Evolutionary conservation across 2,113 vertebrate genomes (phyloP).

Genomic region (Dryoscopus gambensis): DNA sequence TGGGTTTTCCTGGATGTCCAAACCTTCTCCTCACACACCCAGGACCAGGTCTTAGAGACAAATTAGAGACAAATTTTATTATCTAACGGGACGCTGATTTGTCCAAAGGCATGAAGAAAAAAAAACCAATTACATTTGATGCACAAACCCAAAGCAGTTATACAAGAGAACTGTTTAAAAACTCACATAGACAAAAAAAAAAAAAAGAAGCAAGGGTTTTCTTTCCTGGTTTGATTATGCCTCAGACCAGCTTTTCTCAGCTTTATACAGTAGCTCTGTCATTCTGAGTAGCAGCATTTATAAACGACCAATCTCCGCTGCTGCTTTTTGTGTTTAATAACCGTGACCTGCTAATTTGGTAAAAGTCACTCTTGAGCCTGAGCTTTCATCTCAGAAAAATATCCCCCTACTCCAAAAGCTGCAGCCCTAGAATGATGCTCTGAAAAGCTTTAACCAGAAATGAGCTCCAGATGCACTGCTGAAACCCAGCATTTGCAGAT

Average conservation of each 20-base stretch:
- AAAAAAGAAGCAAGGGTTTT: not conserved
- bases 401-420: not conserved
- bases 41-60: not conserved
- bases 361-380: not conserved
- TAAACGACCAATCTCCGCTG: not conserved
- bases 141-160: not conserved
- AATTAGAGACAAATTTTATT: not conserved
- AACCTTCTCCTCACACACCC: not conserved
- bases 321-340: conserved; percentile 34
- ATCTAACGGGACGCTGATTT: not conserved
- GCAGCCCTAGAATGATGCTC: not conserved
- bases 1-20: not conserved
- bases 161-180: not conserved
- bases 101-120: not conserved
- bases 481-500: conserved; percentile 24
- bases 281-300: not conserved
- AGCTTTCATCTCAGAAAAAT: conserved; percentile 27
- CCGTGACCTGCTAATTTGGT: not conserved
- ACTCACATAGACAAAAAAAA: not conserved
- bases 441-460: conserved; percentile 26
- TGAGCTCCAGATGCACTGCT: conserved; percentile 37
- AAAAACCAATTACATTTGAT: not conserved
- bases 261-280: not conserved
- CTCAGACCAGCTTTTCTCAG: not conserved
- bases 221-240: not conserved